Conservation (phyloP, 2,113 vertebrate genomes). For the Halichoeres trimaculatus region DNA sequence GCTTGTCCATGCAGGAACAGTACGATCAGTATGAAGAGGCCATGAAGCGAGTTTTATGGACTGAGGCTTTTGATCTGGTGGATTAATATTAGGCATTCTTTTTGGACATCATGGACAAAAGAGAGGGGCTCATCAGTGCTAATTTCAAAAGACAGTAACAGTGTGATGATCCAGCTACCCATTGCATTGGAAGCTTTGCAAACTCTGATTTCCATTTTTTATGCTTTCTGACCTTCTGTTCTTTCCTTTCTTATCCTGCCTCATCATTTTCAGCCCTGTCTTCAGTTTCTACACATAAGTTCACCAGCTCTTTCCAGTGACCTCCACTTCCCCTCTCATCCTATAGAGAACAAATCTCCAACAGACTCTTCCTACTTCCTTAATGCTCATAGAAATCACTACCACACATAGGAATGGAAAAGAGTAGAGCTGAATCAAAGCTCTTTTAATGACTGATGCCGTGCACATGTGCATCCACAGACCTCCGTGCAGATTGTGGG, state of each 20-base stretch:
- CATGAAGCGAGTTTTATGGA: background rate
- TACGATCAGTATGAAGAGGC: background rate
- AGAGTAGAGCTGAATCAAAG: constrained; percentile 22
- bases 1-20: background rate
- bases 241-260: background rate
- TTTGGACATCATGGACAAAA: too few relatives aligned
- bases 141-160: too few relatives aligned
- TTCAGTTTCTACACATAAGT: background rate
- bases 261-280: constrained; percentile 1
- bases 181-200: too few relatives aligned
- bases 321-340: background rate
- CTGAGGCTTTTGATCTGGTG: too few relatives aligned
- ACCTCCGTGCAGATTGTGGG: background rate
- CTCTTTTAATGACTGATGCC: constrained; percentile 5
- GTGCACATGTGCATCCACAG: background rate
- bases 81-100: too few relatives aligned
- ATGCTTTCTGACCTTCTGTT: background rate
- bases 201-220: background rate
- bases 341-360: constrained; percentile 9
- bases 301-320: constrained; percentile 10
- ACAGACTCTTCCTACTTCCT: constrained; percentile 14
- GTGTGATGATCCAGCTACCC: too few relatives aligned
- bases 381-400: constrained; percentile 14
- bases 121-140: too few relatives aligned
- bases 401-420: background rate